A percentile compares a stretch with the other conserved stretches of the same genome.
Evolutionary conservation across 2,113 vertebrate species (phyloP).

Genomic region (Notiomystis cincta): DNA sequence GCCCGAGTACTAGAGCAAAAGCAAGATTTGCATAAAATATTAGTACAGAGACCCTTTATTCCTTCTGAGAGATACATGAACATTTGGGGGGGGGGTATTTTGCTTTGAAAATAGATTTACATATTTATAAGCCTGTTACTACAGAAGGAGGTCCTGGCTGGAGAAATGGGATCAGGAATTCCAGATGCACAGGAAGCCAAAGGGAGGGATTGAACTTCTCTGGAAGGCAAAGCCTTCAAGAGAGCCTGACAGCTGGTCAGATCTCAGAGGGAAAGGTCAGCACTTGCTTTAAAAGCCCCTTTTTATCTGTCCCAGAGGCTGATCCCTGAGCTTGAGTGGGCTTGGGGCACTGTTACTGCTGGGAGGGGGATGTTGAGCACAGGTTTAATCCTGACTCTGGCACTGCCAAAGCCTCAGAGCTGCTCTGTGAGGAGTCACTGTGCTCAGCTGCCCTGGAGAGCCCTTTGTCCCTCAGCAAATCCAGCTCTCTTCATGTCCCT

Average conservation of each 20-base stretch:
- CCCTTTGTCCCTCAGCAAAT: not conserved
- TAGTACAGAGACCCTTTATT: not conserved
- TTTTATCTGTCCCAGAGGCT: not conserved
- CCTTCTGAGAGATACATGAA: not conserved
- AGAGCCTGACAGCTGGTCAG: not conserved
- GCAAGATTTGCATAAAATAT: constrained; percentile 9
- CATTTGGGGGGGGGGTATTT: not conserved
- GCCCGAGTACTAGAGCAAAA: not conserved
- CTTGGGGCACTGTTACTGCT: not conserved
- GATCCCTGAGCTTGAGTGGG: not conserved
- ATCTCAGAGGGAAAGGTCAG: not conserved
- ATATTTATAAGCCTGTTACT: constrained; percentile 24
- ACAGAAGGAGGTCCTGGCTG: not conserved
- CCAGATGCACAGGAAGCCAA: not conserved
- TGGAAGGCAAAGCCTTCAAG: not conserved
- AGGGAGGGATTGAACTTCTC: not conserved
- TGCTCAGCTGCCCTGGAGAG: not conserved
- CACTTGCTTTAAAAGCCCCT: not conserved
- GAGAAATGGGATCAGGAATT: not conserved
- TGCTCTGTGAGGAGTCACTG: not conserved
- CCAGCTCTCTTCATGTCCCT: not conserved
- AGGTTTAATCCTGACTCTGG: not conserved
- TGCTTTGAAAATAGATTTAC: constrained; percentile 50
- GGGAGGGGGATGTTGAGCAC: not conserved
- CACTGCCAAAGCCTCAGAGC: not conserved